Evolutionary conservation across 2,113 vertebrate genomes (phyloP), one percentile per base, ranked within the genome.

Genomic region (Limanda limanda): DNA sequence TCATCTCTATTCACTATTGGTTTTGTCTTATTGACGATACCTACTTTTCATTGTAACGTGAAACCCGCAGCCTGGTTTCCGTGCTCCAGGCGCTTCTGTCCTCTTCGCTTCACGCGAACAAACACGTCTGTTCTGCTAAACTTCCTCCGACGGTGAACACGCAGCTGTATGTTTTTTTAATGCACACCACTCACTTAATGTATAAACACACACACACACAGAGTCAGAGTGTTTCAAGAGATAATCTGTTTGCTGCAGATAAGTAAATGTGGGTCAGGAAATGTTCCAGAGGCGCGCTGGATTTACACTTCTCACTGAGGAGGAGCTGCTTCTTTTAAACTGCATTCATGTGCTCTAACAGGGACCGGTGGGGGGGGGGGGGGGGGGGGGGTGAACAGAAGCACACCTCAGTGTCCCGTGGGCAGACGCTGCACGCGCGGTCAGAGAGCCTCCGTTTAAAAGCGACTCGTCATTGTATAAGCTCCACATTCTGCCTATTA

Each of bases 201-300:
- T 10, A 57, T 12, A 57, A 9, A 37, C 59, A 61, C 40, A 37
- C 42, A 57, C 55, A 57, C 56, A 37, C 31, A 25, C 56, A 25
- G 24, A 37, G 37, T 40, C 35, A 13, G 45, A 37, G 75, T 59
- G 71, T 68, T 73, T 60, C 65, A 27, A 48, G 37, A 68, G 78
- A 75, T 84, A 37, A 81, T 71, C 74, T 72, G 71, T 42, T 67
- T 17, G 67, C 9, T n/a, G 70, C 56, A 74, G 81, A 81, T 84
- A 56, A 81, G 67, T 73, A 13, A 82, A 87, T 87, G 72, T 79
- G 79, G 85, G 85, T 84, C 85, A 84, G 27, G 42, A 59, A 76
- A 10, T 15, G 12, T 37, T 82, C 78, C 51, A 64, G 59, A 54
- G 78, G 64, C 1, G 0, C 4, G 2, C 23, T 76, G 74, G 61